Conservation (phyloP, 2,888 invertebrate genomes). For the Hymenopus coronatus region DNA sequence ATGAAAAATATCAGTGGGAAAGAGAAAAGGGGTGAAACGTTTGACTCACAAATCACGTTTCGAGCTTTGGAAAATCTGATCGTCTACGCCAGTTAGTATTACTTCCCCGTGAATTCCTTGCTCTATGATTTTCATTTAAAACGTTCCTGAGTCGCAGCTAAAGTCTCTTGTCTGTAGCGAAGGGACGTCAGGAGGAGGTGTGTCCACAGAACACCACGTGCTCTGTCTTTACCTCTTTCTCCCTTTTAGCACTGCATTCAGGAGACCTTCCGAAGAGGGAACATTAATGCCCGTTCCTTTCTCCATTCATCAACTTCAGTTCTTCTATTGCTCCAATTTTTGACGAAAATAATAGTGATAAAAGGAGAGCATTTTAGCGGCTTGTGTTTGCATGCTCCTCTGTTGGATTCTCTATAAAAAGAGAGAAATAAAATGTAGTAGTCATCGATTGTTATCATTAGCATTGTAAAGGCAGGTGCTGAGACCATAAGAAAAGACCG, state of each 20-base stretch:
- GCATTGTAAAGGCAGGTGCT: background rate
- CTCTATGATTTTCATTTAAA: conserved; percentile 31
- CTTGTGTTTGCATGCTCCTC: background rate
- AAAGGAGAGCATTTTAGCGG: background rate
- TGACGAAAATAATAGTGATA: background rate
- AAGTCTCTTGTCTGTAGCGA: background rate
- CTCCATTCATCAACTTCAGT: background rate
- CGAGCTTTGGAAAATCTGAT: conserved; percentile 33
- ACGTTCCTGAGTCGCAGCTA: background rate
- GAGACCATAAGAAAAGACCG: background rate
- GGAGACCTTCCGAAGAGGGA: background rate
- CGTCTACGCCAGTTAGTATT: conserved; percentile 2
- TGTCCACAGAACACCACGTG: conserved; percentile 17
- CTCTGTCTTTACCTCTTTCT: conserved; percentile 17
- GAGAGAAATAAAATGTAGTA: background rate
- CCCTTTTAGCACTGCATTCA: background rate
- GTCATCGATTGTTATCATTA: background rate
- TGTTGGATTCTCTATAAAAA: background rate
- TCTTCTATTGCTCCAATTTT: background rate
- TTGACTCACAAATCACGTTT: conserved; percentile 39
- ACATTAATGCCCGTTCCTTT: background rate
- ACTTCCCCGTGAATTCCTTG: background rate
- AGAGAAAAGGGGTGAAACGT: conserved; percentile 22
- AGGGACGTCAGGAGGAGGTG: conserved; percentile 19
- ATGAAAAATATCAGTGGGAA: background rate